phyloP scores from a whole-genome alignment of 2,888 invertebrate species.

The Patella pellucida region DNA sequence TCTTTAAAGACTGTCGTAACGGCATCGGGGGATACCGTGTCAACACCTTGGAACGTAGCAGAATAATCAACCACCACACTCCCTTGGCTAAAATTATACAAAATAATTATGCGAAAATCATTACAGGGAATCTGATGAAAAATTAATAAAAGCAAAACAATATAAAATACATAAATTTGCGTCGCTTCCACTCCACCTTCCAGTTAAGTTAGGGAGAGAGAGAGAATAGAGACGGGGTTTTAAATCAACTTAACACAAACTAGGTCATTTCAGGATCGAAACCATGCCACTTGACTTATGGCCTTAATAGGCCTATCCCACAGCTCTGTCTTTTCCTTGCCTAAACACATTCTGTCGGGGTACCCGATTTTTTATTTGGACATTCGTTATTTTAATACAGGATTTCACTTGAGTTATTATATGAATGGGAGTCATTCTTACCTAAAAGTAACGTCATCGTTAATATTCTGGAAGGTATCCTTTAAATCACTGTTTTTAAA shows the following conservation, averaged over 20 bases:
- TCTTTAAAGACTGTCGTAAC: constrained; percentile 19
- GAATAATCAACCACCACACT: constrained; percentile 40
- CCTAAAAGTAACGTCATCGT: constrained; percentile 18
- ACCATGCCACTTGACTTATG: too few species aligned
- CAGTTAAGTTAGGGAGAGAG: too few species aligned
- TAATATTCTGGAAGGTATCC: constrained; percentile 1
- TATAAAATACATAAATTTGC: too few species aligned
- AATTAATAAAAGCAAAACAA: too few species aligned
- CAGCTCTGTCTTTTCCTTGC: not conserved
- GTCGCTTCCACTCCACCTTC: too few species aligned
- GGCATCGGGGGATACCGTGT: constrained; percentile 14
- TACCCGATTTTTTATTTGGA: too few species aligned
- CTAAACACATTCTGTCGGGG: not conserved
- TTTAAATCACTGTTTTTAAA: constrained; percentile 9
- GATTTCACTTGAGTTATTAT: not conserved
- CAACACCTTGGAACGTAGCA: constrained; percentile 20
- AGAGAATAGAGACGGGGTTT: too few species aligned
- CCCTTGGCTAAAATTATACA: constrained; percentile 33
- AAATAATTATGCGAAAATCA: too few species aligned
- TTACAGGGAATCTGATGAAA: too few species aligned
- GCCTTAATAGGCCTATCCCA: too few species aligned
- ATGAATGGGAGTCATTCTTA: not conserved
- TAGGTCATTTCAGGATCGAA: too few species aligned
- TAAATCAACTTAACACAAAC: too few species aligned
- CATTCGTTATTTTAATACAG: not conserved